Conservation (phyloP, 2,797 vertebrate genomes). For the Sandelia bainsii region DNA sequence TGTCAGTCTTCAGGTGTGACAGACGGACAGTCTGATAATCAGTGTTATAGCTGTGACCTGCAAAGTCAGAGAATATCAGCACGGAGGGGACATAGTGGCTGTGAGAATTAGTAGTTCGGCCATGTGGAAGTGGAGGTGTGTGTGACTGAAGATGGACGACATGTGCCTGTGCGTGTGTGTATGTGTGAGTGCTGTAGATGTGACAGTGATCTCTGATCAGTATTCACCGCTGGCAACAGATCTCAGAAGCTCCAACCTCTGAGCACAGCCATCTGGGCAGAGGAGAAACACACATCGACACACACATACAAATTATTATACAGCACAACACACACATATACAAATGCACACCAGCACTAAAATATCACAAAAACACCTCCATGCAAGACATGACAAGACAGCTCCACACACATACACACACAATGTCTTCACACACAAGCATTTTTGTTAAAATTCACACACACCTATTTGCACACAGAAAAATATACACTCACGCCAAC, state of each 20-base stretch:
- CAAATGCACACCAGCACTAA: conserved; percentile 22
- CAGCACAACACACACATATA: conserved; percentile 44
- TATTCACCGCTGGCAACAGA: conserved; percentile 82
- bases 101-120: conserved; percentile 74
- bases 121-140: conserved; percentile 75
- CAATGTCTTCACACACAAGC: conserved; percentile 20
- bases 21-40: conserved; percentile 62
- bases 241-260: conserved; percentile 74
- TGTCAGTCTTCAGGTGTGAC: conserved; percentile 61
- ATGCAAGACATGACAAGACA: conserved; percentile 37
- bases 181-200: conserved; percentile 52
- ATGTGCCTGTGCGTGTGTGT: conserved; percentile 32
- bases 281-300: conserved; percentile 65
- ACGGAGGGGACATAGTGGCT: conserved; percentile 59
- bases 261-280: conserved; percentile 81
- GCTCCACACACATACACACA: conserved; percentile 23
- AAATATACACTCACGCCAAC: conserved; percentile 25
- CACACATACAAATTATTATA: conserved; percentile 67
- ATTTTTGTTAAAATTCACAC: conserved; percentile 6
- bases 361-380: conserved; percentile 43
- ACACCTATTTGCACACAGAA: conserved; percentile 18
- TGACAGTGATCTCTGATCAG: conserved; percentile 83
- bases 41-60: conserved; percentile 53
- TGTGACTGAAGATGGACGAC: conserved; percentile 66
- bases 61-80: conserved; percentile 49